phyloP scores from a whole-genome alignment of 1,140 invertebrate species.

The Frieseomelitta varia region DNA sequence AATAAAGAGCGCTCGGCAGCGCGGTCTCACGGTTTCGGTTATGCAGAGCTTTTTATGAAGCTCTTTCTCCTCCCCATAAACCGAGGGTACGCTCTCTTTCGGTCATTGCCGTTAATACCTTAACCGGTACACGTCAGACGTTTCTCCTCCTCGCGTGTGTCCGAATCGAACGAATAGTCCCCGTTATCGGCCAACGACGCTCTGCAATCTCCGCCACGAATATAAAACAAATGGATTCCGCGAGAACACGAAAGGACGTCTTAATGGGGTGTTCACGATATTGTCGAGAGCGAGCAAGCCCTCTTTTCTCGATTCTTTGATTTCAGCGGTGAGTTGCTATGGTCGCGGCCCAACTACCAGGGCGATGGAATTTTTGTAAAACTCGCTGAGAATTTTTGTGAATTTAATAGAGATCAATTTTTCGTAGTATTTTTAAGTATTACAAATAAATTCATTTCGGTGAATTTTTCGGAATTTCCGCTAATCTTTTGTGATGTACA shows the following conservation, averaged over 20 bases:
- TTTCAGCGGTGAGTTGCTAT: neutral
- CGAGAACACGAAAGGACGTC: neutral
- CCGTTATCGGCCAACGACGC: slow-evolving; percentile 58
- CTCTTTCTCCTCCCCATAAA: slow-evolving; percentile 19
- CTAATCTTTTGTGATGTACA: neutral
- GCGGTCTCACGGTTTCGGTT: slow-evolving; percentile 43
- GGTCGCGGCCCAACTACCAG: neutral
- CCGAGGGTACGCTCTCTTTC: slow-evolving; percentile 3
- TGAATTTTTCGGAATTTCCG: too few species aligned
- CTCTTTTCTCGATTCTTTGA: neutral
- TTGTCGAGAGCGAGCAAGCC: slow-evolving; percentile 20
- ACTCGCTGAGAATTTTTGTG: neutral
- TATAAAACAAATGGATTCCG: slow-evolving; percentile 53
- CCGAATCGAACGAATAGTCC: slow-evolving; percentile 45
- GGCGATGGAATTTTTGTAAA: neutral
- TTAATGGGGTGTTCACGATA: slow-evolving; percentile 48
- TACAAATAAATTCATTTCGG: neutral
- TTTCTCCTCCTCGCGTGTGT: neutral
- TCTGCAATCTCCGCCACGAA: slow-evolving; percentile 27
- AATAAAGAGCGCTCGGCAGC: slow-evolving; percentile 23
- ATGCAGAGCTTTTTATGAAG: slow-evolving; percentile 32
- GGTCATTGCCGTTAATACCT: slow-evolving; percentile 54
- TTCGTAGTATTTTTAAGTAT: neutral
- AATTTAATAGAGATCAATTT: neutral
- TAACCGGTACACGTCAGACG: neutral